Conservation (phyloP, 2,888 invertebrate species). For the Mythimna albipuncta region DNA sequence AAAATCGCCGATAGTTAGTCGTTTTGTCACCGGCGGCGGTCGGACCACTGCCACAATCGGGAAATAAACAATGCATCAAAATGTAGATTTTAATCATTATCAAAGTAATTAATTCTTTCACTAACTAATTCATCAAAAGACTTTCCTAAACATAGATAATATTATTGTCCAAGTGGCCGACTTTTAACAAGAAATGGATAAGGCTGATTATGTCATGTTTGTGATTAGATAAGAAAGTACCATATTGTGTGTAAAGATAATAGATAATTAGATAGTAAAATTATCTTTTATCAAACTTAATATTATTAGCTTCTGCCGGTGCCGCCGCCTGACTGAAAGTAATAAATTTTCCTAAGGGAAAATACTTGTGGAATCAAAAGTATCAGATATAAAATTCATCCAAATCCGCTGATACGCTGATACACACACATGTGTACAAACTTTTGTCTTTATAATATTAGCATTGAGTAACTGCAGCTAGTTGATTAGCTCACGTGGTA, state of each 20-base stretch:
- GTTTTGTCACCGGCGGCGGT: no score
- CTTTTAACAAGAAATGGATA: constrained; percentile 24
- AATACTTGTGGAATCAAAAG: no score
- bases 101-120: constrained; percentile 6
- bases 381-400: no score
- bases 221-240: constrained; percentile 33
- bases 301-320: background rate
- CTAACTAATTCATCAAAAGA: constrained; percentile 12
- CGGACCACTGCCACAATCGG: background rate
- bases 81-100: background rate
- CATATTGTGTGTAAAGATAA: constrained; percentile 4
- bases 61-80: background rate
- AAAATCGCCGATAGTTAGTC: no score
- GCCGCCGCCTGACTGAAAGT: no score
- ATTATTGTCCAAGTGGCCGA: constrained; percentile 8
- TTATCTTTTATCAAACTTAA: constrained; percentile 6
- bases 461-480: no score
- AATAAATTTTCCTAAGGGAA: no score
- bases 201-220: constrained; percentile 8
- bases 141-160: constrained; percentile 9
- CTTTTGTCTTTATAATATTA: no score
- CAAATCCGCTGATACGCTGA: no score
- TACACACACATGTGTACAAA: no score
- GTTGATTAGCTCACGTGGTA: no score
- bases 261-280: constrained; percentile 14